Base-by-base conservation (phyloP, 2,888 invertebrate species). In the Xylophagus ater region DNA sequence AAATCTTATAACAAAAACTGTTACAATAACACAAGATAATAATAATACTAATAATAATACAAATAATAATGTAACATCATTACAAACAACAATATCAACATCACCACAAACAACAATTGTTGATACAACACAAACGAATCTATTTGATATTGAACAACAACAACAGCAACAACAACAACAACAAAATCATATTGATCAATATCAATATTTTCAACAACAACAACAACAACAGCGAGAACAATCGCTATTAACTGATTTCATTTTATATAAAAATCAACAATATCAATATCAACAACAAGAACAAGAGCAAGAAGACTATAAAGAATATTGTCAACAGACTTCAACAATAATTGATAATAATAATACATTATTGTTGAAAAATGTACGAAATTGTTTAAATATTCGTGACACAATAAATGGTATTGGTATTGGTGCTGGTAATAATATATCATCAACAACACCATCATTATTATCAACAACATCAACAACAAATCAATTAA, bases 291-390 rank as follows among this genome's bases (percentile, higher is more conserved):
- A 45, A 32, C 46, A 45, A 10, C 37, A 41, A 2, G 28, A 37
- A 12, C 37, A 37, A 21, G 20, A 36, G 7, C 34, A 21, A 3
- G 14, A n/a, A n/a, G n/a, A n/a, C n/a, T n/a, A n/a, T n/a, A n/a
- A n/a, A n/a, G n/a, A n/a, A n/a, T n/a, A 34, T 5, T 10, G 24
- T 6, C 38, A 38, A 4, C 32, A 38, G 14, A 44, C 43, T 24
- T 46, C 46, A 20, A 42, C 37, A 14, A 29, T 37, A 23, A 12
- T 35, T n/a, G 35, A 19, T 18, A 28, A 43, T 38, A 46, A 47
- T 40, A 44, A 46, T 4, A 40, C 46, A 12, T 43, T 46, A 12
- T 44, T 44, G 9, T 42, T 46, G 8, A 37, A 40, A 17, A 44
- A 38, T n/a, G 35, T 40, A 24, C 37, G 31, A 14, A 37, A 12